Evolutionary conservation across 2,888 invertebrate species (phyloP).

Genomic region (Dynastes grantii): DNA sequence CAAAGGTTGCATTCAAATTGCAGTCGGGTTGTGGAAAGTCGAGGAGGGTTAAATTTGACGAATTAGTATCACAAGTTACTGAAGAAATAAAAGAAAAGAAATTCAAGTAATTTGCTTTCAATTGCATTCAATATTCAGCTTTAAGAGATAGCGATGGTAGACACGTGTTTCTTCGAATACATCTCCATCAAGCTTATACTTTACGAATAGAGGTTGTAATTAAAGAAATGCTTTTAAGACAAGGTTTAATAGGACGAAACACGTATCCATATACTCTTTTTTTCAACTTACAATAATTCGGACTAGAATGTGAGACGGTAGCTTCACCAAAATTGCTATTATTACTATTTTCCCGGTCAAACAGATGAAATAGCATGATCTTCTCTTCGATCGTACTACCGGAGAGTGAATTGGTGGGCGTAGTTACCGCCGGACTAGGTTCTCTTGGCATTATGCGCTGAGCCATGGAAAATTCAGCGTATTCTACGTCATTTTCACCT

Average conservation of each 20-base stretch:
- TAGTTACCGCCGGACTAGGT: conserved; percentile 59
- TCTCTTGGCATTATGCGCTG: conserved; percentile 68
- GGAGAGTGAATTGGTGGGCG: conserved; percentile 57
- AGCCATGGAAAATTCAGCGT: conserved; percentile 74
- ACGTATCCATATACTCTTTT: neutral
- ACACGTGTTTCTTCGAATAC: too few species aligned
- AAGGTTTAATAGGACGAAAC: neutral
- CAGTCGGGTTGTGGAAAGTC: conserved; percentile 63
- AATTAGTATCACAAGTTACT: conserved; percentile 53
- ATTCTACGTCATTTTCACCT: conserved; percentile 82
- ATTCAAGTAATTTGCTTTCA: neutral
- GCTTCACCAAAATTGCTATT: conserved; percentile 37
- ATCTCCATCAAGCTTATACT: too few species aligned
- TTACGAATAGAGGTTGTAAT: too few species aligned
- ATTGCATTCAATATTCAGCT: neutral
- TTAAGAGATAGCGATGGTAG: neutral
- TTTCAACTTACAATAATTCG: conserved; percentile 37
- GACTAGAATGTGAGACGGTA: conserved; percentile 23
- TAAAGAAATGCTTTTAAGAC: neutral
- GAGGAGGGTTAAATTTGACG: conserved; percentile 55
- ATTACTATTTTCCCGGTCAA: conserved; percentile 70
- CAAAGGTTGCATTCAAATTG: conserved; percentile 56
- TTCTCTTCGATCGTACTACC: conserved; percentile 71
- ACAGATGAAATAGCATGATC: conserved; percentile 75
- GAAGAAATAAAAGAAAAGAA: conserved; percentile 40